A percentile compares a stretch with the other conserved stretches of the same genome.
These are phyloP conservation scores for Vidua macroura DNA, from an alignment of 2,113 vertebrate species.

Conservation along the genomic window DNA sequence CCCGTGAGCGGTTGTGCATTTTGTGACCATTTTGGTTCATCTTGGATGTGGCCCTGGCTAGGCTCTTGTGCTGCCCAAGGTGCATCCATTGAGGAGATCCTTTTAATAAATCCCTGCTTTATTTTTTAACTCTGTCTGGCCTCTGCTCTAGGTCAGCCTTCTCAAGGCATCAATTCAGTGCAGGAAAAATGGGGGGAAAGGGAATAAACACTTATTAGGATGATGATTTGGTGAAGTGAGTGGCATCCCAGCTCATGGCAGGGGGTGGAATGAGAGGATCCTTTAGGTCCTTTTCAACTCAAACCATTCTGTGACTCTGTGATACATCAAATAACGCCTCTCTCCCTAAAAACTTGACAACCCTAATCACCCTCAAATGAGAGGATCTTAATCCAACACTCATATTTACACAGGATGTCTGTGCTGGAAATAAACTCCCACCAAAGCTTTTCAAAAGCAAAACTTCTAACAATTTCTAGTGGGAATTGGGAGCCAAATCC, in stretches of 20 bases:
- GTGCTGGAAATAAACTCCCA: not conserved
- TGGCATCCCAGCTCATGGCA: not conserved
- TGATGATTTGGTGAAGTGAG: not conserved
- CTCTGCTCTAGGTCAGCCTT: not conserved
- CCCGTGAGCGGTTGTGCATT: rapidly evolving
- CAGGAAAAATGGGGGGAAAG: not conserved
- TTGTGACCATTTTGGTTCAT: not conserved
- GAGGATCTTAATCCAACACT: too few species aligned
- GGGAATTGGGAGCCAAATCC: not conserved
- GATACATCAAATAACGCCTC: not conserved
- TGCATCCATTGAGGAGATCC: not conserved
- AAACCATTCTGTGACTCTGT: not conserved
- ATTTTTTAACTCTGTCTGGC: not conserved
- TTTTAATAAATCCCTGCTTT: not conserved
- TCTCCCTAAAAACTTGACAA: not conserved
- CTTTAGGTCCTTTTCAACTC: not conserved
- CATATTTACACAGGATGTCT: not conserved
- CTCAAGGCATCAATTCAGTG: not conserved
- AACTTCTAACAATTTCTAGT: not conserved
- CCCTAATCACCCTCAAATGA: rapidly evolving
- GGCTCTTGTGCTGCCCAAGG: not conserved
- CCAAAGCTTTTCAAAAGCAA: not conserved
- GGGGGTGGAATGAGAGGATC: not conserved
- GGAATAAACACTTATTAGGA: not conserved
- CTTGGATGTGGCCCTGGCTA: not conserved